Conservation (phyloP, 2,113 vertebrate genomes). For the Erinaceus europaeus region DNA sequence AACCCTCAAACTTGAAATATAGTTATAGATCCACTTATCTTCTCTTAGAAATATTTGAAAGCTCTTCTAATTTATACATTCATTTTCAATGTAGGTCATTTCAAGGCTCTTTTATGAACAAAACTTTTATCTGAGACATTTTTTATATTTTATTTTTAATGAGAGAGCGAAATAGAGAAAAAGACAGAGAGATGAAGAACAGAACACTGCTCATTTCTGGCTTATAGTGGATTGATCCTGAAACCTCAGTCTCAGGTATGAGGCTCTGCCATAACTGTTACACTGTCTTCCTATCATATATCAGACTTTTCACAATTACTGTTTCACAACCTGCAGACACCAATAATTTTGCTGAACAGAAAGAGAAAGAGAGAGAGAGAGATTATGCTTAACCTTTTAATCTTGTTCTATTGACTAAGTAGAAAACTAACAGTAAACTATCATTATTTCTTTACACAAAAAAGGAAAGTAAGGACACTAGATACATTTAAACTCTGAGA, state of each 20-base stretch:
- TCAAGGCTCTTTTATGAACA: background rate
- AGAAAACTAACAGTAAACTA: background rate
- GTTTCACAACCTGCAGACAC: background rate
- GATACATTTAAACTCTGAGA: background rate
- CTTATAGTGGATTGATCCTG: too few species aligned
- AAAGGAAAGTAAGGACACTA: background rate
- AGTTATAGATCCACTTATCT: background rate
- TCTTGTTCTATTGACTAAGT: background rate
- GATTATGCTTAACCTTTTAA: too few species aligned
- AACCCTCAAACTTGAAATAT: background rate
- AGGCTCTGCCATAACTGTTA: too few species aligned
- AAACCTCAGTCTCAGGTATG: too few species aligned
- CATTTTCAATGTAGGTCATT: background rate
- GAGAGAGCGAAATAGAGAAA: too few species aligned
- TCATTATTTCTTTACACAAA: background rate
- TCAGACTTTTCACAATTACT: background rate
- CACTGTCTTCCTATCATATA: too few species aligned
- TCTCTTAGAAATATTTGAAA: background rate
- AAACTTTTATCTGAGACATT: too few species aligned
- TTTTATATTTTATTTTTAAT: too few species aligned
- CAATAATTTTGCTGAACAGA: background rate
- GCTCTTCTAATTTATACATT: background rate
- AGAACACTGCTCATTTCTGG: too few species aligned
- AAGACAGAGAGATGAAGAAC: too few species aligned
- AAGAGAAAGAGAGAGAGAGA: background rate